Evolutionary conservation across 2,797 vertebrate genomes (phyloP), one percentile per base, ranked within the genome.

Genomic region (Epinephelus awoara): DNA sequence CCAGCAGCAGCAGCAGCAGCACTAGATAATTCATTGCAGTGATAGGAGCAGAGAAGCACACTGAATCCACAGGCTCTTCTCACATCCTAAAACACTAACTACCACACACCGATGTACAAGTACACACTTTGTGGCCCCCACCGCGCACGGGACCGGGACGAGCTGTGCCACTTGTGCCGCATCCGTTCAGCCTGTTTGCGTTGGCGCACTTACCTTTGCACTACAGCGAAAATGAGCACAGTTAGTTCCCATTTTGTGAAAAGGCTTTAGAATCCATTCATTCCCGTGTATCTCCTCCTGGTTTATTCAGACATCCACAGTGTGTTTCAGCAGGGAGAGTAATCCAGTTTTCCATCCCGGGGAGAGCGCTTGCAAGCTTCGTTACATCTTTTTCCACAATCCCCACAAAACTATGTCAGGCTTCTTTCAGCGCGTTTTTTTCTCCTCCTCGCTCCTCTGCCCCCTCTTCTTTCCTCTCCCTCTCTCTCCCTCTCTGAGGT

Each of bases 291-390:
- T 90, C 86, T 88, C 83, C 88, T 77, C 70, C 79, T 42, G 90
- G 69, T 88, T 62, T 79, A 44, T 38, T 88, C 89, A 84, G 80
- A 90, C 92, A 90, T 94, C 94, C 94, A 92, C 87, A 80, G 82
- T 38, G 90, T 61, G 82, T 61, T 89, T 91, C 75, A 69, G 88
- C 85, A 81, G 80, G 74, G 80, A 72, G 68, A 79, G 89, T 95
- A 96, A 96, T 96, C 94, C 95, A 93, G 85, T 91, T 86, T 94
- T 92, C 95, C 95, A 95, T 95, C 83, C 94, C 94, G 87, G 87
- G 88, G 70, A 86, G 85, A 94, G 90, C 85, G 75, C 90, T 72
- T 58, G 80, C 75, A 58, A 90, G 87, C 93, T 85, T 70, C 90
- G 84, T 93, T 91, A 95, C 95, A 96, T 96, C 95, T 91, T 95